Conservation (phyloP, 2,888 invertebrate species). For the Dioctria linearis region DNA sequence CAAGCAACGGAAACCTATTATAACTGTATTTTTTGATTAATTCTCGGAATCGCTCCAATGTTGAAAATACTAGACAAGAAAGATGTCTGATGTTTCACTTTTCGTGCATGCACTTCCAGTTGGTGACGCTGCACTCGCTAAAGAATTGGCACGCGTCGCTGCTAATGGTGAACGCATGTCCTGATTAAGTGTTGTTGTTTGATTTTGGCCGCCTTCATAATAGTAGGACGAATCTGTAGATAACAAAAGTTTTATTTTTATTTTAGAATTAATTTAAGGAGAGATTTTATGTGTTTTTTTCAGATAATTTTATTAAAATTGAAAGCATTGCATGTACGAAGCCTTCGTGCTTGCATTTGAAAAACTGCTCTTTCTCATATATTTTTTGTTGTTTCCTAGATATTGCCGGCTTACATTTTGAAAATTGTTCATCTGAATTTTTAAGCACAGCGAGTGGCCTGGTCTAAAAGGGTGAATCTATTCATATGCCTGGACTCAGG, state of each 20-base stretch:
- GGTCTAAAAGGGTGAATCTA: too few relatives aligned
- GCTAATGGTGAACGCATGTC: slow-evolving; percentile 80
- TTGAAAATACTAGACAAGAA: slow-evolving; percentile 66
- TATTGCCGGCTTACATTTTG: too few relatives aligned
- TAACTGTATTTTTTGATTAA: background rate
- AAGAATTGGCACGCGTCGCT: slow-evolving; percentile 80
- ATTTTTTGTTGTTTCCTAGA: background rate
- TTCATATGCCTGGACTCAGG: too few relatives aligned
- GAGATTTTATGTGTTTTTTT: too few relatives aligned
- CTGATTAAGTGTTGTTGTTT: slow-evolving; percentile 70
- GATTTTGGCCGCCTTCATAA: slow-evolving; percentile 74
- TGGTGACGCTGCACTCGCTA: slow-evolving; percentile 80
- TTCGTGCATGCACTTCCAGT: slow-evolving; percentile 81
- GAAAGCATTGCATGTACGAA: background rate
- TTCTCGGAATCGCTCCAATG: background rate
- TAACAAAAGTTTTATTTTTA: background rate
- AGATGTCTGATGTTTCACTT: slow-evolving; percentile 72
- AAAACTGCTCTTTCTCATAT: background rate
- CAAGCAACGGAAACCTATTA: background rate
- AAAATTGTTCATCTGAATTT: too few relatives aligned
- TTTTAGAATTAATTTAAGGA: too few relatives aligned
- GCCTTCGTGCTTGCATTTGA: background rate
- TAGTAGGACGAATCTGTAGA: slow-evolving; percentile 75
- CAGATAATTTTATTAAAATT: too few relatives aligned
- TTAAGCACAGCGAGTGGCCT: too few relatives aligned